Base-by-base conservation (phyloP, 2,797 vertebrate genomes). In the Chelon labrosus region DNA sequence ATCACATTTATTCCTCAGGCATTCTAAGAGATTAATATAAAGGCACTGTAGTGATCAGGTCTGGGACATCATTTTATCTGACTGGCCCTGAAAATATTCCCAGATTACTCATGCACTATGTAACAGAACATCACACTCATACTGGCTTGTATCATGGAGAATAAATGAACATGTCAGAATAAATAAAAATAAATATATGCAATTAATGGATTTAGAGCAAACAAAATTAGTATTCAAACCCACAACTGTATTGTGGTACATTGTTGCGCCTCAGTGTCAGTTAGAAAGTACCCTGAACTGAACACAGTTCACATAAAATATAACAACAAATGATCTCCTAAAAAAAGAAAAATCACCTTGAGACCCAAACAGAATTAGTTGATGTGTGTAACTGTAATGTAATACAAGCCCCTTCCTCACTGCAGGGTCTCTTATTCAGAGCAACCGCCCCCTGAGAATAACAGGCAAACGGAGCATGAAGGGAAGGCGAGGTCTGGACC, bases 381-480 rank as follows among this genome's bases (percentile, higher is more conserved):
- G 67, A 70, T 71, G 72, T 87, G 72, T 75, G 69, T 71, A 67
- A 77, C 51, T 80, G 53, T 82, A 87, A 82, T 83, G 71, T 77
- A 78, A 84, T 64, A 62, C 79, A 65, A 60, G 70, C 72, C 65
- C 56, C 55, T 69, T 77, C 73, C 59, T 51, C 25, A 73, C 79
- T 81, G 83, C 79, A 83, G 80, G 85, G 82, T 66, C 67, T 86
- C 77, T 77, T 90, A 88, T 87, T 89, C 90, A 77, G 86, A 84
- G 87, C 79, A 82, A 83, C 65, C 57, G 68, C 83, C 91, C 89
- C 90, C 77, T 60, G 87, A 89, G 92, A 91, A 79, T 73, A 87
- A 75, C 83, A 77, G 87, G 89, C 89, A 94, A 93, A 93, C 86
- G 84, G 89, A 94, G 90, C 94, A 93, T 94, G 94, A 94, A 94